Percentiles rank a stretch among this genome's conserved stretches.
Evolutionary conservation across 2,888 invertebrate species (phyloP).

Genomic region (Acanthosoma haemorrhoidale): DNA sequence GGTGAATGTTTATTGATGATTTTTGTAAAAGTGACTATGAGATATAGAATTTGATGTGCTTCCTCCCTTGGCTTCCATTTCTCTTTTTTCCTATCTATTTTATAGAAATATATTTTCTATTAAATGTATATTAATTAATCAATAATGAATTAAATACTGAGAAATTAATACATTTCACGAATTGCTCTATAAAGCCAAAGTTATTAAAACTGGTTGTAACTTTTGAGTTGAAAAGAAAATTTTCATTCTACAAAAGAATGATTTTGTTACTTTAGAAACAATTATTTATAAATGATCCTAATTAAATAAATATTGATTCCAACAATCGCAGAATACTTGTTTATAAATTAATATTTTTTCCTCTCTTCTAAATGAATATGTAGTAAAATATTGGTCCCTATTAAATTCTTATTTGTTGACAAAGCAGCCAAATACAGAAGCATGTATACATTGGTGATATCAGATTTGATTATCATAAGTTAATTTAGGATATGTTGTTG

Average conservation of each 20-base stretch:
- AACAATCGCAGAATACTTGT: background rate
- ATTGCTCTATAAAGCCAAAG: constrained; percentile 1
- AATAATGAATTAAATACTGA: too few relatives aligned
- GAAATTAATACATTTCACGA: too few relatives aligned
- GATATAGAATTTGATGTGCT: background rate
- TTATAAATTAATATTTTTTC: background rate
- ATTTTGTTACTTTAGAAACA: background rate
- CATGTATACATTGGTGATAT: constrained; percentile 29
- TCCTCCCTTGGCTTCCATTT: background rate
- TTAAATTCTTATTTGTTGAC: constrained; percentile 36
- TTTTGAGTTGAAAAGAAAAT: background rate
- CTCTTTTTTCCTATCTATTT: background rate
- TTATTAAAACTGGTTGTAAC: background rate
- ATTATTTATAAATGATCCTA: background rate
- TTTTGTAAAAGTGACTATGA: background rate
- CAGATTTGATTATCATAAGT: constrained; percentile 26
- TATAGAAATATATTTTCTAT: background rate
- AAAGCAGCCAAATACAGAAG: constrained; percentile 31
- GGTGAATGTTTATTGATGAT: too few relatives aligned
- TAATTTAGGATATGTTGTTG: constrained; percentile 18
- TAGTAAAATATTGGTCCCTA: constrained; percentile 36
- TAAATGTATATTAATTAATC: background rate
- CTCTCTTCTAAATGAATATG: constrained; percentile 15
- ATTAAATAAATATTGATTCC: too few relatives aligned
- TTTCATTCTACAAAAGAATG: background rate